Evolutionary conservation across 1,140 invertebrate genomes (phyloP).

Genomic region (Lepidostoma basale): DNA sequence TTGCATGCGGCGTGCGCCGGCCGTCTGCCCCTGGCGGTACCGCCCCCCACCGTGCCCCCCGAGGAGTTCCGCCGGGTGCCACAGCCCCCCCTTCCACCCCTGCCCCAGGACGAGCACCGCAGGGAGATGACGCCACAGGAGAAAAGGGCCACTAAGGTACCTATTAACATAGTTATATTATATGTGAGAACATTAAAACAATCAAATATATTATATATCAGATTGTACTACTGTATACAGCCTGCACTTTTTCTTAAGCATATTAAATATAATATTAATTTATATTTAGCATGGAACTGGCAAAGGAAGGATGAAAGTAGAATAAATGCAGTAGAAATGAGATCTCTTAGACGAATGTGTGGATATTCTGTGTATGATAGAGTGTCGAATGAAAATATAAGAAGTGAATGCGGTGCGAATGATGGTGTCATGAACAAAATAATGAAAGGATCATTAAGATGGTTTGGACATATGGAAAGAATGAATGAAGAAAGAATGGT

Average conservation of each 20-base stretch:
- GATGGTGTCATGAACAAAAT: no score
- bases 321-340: no score
- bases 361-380: no score
- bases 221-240: background rate
- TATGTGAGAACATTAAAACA: background rate
- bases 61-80: slow-evolving; percentile 14
- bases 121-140: slow-evolving; percentile 59
- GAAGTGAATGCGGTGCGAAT: no score
- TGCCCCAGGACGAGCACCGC: slow-evolving; percentile 54
- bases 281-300: no score
- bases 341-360: no score
- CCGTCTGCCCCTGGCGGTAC: slow-evolving; percentile 80
- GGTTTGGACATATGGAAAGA: no score
- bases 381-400: no score
- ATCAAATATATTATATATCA: background rate
- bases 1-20: slow-evolving; percentile 96
- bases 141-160: slow-evolving; percentile 62
- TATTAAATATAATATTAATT: background rate
- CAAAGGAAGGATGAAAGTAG: no score
- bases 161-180: no score
- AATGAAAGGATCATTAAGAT: no score
- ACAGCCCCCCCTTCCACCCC: slow-evolving; percentile 65
- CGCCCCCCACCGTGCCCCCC: slow-evolving; percentile 73
- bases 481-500: no score
- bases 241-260: background rate